These are phyloP conservation scores for Elymnias hypermnestra DNA, from an alignment of 1,140 invertebrate species.

Conservation along the genomic window DNA sequence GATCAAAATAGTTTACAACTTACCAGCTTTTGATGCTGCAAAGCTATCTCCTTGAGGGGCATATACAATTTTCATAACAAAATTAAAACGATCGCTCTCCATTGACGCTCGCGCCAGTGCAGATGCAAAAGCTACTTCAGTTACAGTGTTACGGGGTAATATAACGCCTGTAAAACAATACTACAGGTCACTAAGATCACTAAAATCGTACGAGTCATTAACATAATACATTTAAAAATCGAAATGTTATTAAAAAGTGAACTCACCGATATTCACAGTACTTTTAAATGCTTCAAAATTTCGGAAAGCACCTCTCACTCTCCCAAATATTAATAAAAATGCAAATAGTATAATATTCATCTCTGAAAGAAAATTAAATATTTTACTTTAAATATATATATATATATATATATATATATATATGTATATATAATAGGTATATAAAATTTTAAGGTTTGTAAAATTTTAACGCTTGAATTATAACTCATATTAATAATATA, in stretches of 20 bases:
- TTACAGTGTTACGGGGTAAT: slow-evolving; percentile 52
- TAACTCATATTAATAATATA: too few relatives aligned
- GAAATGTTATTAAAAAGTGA: not conserved
- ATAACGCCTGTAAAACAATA: slow-evolving; percentile 43
- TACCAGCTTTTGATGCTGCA: slow-evolving; percentile 60
- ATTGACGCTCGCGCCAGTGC: slow-evolving; percentile 50
- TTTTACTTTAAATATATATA: too few relatives aligned
- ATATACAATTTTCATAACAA: slow-evolving; percentile 42
- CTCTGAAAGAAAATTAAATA: not conserved
- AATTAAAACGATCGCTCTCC: slow-evolving; percentile 54
- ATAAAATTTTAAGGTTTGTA: too few relatives aligned
- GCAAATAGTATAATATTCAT: not conserved
- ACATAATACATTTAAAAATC: not conserved
- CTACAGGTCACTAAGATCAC: too few relatives aligned
- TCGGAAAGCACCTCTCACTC: slow-evolving; percentile 33
- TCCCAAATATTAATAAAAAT: not conserved
- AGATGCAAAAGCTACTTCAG: slow-evolving; percentile 58
- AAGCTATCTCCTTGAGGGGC: slow-evolving; percentile 52
- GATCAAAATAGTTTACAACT: too few relatives aligned
- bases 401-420: too few relatives aligned
- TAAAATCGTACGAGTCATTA: too few relatives aligned
- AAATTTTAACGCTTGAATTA: too few relatives aligned
- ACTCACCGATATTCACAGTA: slow-evolving; percentile 48
- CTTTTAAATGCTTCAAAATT: slow-evolving; percentile 45
- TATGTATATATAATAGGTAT: too few relatives aligned